These are phyloP conservation scores for Condylostylus longicornis DNA, from an alignment of 1,140 invertebrate genomes.

Conservation along the genomic window DNA sequence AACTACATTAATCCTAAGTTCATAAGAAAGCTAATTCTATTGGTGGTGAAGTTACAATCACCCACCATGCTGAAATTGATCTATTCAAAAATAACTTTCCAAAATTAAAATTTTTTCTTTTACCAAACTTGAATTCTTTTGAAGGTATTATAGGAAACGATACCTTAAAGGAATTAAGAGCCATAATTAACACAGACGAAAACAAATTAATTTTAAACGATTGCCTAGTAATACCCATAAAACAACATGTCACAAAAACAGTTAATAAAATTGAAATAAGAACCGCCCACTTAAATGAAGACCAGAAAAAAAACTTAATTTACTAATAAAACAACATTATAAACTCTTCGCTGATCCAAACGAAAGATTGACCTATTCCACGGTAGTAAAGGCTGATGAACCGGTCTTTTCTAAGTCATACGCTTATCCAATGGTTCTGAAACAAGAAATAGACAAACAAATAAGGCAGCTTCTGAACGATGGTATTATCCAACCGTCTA, in stretches of 20 bases:
- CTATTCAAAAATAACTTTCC: constrained; percentile 2
- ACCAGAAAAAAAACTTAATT: neutral
- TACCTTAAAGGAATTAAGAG: neutral
- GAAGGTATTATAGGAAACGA: constrained; percentile 1
- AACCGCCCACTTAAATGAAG: neutral
- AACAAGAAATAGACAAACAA: constrained; percentile 14
- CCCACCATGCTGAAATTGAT: constrained; percentile 5
- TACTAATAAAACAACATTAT: neutral
- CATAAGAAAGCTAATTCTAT: constrained; percentile 2
- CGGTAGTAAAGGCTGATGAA: neutral
- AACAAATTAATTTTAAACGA: neutral
- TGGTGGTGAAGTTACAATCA: constrained; percentile 2
- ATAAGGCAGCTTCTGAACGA: constrained; percentile 11
- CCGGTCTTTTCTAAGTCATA: constrained; percentile 9
- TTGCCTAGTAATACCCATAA: neutral
- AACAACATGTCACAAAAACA: neutral
- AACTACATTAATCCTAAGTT: constrained; percentile 1
- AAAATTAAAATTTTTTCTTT: constrained; percentile 6
- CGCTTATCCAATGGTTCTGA: constrained; percentile 10
- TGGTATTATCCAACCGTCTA: constrained; percentile 16
- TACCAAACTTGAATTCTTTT: neutral
- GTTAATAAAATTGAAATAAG: neutral
- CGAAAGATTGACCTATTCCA: constrained; percentile 1
- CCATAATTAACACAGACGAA: too few relatives aligned
- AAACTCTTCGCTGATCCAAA: neutral